Evolutionary conservation across 2,113 vertebrate genomes (phyloP).

Genomic region (Columba janthina): DNA sequence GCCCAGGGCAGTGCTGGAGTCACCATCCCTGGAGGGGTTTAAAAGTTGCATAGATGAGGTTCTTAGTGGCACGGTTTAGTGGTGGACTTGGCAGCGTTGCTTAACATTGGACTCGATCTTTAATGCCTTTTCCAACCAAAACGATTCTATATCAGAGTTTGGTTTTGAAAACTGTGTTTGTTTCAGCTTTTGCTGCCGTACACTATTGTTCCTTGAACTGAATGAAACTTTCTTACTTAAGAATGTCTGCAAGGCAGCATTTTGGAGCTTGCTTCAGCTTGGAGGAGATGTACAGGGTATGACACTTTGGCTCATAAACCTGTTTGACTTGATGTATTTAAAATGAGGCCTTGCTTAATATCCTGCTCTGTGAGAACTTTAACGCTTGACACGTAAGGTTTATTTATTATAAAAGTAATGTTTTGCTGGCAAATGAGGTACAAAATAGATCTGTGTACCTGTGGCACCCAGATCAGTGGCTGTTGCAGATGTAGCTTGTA

Average conservation of each 20-base stretch:
- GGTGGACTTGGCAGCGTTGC: no score
- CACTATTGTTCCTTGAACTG: background rate
- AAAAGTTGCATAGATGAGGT: no score
- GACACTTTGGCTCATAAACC: accelerated
- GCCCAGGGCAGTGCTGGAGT: no score
- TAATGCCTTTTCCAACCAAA: no score
- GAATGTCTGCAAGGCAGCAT: accelerated
- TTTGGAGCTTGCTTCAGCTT: background rate
- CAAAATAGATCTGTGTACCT: background rate
- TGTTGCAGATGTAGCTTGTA: background rate
- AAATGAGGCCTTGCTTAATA: background rate
- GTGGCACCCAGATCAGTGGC: background rate
- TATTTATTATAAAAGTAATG: background rate
- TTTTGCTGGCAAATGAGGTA: background rate
- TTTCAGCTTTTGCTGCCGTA: background rate
- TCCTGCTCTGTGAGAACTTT: accelerated
- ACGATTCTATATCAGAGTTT: no score
- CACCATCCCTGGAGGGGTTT: no score
- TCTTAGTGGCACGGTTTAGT: no score
- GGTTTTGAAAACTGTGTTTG: accelerated
- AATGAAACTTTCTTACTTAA: background rate
- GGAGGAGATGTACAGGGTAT: accelerated
- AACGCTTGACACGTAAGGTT: accelerated
- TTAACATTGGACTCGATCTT: no score
- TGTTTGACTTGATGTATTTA: accelerated